phyloP scores from a whole-genome alignment of 2,113 vertebrate genomes.

The Bubalus kerabau region DNA sequence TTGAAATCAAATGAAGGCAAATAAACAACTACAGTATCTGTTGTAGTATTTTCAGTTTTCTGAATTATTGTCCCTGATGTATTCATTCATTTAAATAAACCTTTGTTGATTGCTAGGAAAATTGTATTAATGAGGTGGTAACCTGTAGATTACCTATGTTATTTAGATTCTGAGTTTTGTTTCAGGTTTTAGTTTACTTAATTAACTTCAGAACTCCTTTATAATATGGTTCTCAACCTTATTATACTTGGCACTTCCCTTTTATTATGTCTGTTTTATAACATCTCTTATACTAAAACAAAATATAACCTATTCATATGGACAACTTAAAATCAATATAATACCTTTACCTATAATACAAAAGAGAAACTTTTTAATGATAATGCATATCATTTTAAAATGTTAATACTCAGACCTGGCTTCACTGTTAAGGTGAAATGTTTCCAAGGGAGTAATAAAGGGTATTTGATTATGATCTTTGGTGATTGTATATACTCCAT shows the following conservation, averaged over 20 bases:
- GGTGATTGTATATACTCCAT: neutral
- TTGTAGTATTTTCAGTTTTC: neutral
- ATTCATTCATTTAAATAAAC: neutral
- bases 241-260: neutral
- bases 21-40: neutral
- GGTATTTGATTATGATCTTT: neutral
- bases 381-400: neutral
- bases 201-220: neutral
- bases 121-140: neutral
- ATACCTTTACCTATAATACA: neutral
- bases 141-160: neutral
- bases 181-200: conserved; percentile 5
- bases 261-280: neutral
- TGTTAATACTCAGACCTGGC: neutral
- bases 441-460: neutral
- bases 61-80: neutral
- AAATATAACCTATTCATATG: neutral
- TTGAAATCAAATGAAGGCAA: neutral
- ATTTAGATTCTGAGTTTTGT: neutral
- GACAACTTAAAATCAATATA: neutral
- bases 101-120: neutral
- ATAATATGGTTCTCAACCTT: neutral
- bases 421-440: neutral
- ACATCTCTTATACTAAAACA: neutral
- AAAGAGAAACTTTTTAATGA: neutral